Evolutionary conservation across 2,888 invertebrate species (phyloP), one percentile per base, ranked within the genome.

Genomic region (Diaprepes abbreviatus): DNA sequence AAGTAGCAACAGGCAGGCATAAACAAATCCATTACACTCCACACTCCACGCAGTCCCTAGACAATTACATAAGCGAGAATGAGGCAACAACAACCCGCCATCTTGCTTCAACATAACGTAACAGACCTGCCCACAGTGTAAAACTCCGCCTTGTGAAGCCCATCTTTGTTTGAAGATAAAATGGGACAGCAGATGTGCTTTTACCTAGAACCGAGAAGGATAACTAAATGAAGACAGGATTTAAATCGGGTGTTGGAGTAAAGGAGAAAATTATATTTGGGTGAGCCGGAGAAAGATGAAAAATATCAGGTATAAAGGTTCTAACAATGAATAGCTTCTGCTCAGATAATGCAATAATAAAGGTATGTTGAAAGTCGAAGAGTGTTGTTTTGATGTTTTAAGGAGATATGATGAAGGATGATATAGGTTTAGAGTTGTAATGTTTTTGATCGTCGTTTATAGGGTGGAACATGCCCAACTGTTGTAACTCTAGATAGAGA

Each of bases 21-120:
- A 58, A 58, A 58, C 58, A 58, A 58, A 58, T 58, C 58, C 40
- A 40, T 58, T 58, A 58, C 58, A 40, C 24, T 48, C 48, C 48
- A 48, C 48, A 48, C 48, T 28, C 48, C 45, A 21, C 45, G 21
- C 21, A 21, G 21, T 21, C 45, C 48, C 48, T 28, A 28, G n/a
- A 48, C 12, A 48, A 28, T 48, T 48, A 9, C 14, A 48, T 28
- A 48, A 48, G 48, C n/a, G 24, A 14, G 28, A 48, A 48, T 48
- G 48, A 48, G 48, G 28, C 48, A 28, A 48, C 48, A 48, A 48
- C 19, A 48, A 28, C 24, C 48, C 48, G 48, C 48, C 48, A 48
- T 48, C 48, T 48, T 48, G 48, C 48, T 48, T 48, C 10, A 48
- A 48, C 48, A 48, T 24, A 12, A 28, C 48, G 48, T 48, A 5